Evolutionary conservation across 2,888 invertebrate species (phyloP).

Genomic region (Drosophila mettleri): DNA sequence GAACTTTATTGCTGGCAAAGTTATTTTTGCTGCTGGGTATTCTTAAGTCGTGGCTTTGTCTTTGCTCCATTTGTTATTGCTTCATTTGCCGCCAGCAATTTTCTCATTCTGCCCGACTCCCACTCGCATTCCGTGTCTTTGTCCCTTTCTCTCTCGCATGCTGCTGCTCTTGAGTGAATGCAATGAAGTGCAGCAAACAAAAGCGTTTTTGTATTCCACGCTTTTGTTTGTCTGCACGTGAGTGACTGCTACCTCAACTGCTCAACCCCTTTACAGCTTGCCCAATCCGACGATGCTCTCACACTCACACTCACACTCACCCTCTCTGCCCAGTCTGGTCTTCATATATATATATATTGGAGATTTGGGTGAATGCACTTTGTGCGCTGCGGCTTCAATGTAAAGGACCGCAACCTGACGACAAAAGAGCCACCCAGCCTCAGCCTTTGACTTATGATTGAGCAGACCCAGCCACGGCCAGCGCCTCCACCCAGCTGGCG

Average conservation of each 20-base stretch:
- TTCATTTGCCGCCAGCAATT: slow-evolving; percentile 31
- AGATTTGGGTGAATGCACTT: slow-evolving; percentile 71
- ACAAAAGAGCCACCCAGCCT: slow-evolving; percentile 7
- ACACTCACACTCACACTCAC: not conserved
- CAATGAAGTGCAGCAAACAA: slow-evolving; percentile 75
- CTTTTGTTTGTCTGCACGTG: slow-evolving; percentile 72
- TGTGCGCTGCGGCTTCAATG: slow-evolving; percentile 54
- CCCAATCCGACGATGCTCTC: not conserved
- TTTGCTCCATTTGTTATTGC: slow-evolving; percentile 28
- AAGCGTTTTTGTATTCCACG: slow-evolving; percentile 58
- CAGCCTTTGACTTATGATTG: slow-evolving; percentile 63
- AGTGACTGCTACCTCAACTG: slow-evolving; percentile 41
- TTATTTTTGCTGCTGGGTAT: slow-evolving; percentile 9
- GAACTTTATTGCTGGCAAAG: not conserved
- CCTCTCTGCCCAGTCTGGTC: not conserved
- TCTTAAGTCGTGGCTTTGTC: slow-evolving; percentile 14
- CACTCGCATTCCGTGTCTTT: not conserved
- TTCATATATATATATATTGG: slow-evolving; percentile 18
- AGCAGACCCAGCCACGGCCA: slow-evolving; percentile 1
- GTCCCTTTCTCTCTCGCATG: slow-evolving; percentile 2
- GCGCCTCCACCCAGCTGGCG: not conserved
- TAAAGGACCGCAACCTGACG: slow-evolving; percentile 50
- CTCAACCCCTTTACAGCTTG: slow-evolving; percentile 8
- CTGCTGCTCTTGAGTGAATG: slow-evolving; percentile 47
- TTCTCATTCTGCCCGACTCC: slow-evolving; percentile 4